Conservation (phyloP, 2,113 vertebrate genomes). For the Myanophis thanlyinensis region DNA sequence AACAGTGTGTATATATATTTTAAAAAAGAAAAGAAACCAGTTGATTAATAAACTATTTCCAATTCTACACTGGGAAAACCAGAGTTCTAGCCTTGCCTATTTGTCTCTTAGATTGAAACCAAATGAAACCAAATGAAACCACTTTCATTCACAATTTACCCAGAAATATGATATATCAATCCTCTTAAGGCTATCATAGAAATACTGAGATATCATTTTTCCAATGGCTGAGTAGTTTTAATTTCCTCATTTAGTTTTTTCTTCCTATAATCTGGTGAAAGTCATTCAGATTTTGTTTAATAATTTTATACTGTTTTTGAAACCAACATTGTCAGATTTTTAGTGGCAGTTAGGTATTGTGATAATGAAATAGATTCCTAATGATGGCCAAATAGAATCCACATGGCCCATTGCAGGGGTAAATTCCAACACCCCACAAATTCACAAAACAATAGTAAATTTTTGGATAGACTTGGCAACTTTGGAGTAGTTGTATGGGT, state of each 20-base stretch:
- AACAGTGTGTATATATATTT: too few species aligned
- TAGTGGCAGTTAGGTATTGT: background rate
- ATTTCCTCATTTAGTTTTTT: background rate
- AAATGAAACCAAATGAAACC: background rate
- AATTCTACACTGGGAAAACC: background rate
- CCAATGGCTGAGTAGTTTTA: background rate
- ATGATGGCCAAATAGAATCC: too few species aligned
- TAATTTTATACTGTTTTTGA: background rate
- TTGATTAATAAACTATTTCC: background rate
- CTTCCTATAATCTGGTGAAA: background rate
- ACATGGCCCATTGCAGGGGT: background rate
- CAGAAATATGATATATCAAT: background rate
- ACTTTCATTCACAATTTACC: background rate
- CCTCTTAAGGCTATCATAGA: background rate
- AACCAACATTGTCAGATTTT: background rate
- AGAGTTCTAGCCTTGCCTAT: background rate
- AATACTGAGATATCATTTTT: background rate
- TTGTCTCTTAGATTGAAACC: background rate
- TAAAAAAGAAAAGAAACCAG: background rate
- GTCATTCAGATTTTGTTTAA: background rate
- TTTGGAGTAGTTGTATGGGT: background rate
- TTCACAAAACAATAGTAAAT: background rate
- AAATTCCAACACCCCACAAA: background rate
- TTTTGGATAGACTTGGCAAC: background rate
- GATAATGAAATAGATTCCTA: background rate